Evolutionary conservation across 2,888 invertebrate species (phyloP).

Genomic region (Hypsopygia costalis): DNA sequence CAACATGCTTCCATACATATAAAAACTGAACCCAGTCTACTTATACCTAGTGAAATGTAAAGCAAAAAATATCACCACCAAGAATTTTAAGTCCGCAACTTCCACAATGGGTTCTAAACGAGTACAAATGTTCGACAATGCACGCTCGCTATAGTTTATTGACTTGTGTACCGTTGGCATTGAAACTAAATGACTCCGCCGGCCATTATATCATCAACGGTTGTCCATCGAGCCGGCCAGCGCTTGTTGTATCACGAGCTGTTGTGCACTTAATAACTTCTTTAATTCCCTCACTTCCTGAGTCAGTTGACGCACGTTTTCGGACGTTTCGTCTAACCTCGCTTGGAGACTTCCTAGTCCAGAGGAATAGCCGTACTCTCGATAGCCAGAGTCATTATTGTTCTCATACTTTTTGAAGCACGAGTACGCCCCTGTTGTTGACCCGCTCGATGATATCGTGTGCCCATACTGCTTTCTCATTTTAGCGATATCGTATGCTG

Average conservation of each 20-base stretch:
- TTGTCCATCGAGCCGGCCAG: conserved; percentile 62
- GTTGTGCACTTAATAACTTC: conserved; percentile 74
- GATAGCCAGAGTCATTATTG: conserved; percentile 73
- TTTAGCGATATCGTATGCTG: conserved; percentile 89
- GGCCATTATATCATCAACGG: conserved; percentile 72
- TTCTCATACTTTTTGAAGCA: conserved; percentile 85
- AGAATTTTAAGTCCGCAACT: conserved; percentile 56
- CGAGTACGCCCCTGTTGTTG: conserved; percentile 82
- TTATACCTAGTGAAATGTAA: conserved; percentile 24
- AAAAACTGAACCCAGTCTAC: conserved; percentile 7
- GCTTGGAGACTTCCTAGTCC: conserved; percentile 81
- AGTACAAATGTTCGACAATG: conserved; percentile 48
- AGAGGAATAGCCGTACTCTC: conserved; percentile 77
- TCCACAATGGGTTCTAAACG: conserved; percentile 44
- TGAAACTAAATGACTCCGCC: conserved; percentile 64
- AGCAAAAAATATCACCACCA: conserved; percentile 54
- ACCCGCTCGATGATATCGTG: conserved; percentile 84
- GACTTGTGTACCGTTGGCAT: conserved; percentile 73
- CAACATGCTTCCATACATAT: conserved; percentile 15
- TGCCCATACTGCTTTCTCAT: conserved; percentile 85
- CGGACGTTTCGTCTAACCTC: conserved; percentile 84
- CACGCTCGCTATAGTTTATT: conserved; percentile 63
- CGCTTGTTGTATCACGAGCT: conserved; percentile 73
- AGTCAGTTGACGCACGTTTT: conserved; percentile 83
- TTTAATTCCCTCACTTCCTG: conserved; percentile 86